A percentile compares a stretch with the other conserved stretches of the same genome.
phyloP scores from a whole-genome alignment of 30 jellyfish, hydroid and myxozoan genomes.

The Catostylus mosaicus region DNA sequence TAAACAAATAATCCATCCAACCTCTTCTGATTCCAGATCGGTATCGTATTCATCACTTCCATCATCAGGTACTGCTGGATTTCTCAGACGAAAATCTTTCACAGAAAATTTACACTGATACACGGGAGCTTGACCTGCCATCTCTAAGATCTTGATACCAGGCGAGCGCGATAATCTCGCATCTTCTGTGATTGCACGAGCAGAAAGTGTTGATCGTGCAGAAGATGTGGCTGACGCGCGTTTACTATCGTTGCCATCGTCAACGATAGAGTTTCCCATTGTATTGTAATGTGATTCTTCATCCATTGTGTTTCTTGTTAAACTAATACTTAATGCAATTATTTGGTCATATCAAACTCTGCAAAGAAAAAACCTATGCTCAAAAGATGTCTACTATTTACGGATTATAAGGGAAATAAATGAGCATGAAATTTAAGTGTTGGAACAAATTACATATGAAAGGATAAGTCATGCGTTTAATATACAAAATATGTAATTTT shows the following conservation, averaged over 20 bases:
- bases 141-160: conserved; percentile 53
- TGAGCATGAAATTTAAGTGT: too few relatives aligned
- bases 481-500: too few relatives aligned
- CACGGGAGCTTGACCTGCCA: conserved; percentile 45
- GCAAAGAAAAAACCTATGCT: background rate
- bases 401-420: too few relatives aligned
- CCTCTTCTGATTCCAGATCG: conserved; percentile 63
- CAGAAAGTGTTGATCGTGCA: conserved; percentile 27
- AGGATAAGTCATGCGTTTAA: too few relatives aligned
- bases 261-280: background rate
- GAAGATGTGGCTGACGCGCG: conserved; percentile 18
- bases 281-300: conserved; percentile 16
- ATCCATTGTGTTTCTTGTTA: conserved; percentile 21
- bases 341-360: background rate
- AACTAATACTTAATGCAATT: background rate
- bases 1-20: background rate
- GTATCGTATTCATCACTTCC: conserved; percentile 68
- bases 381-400: background rate
- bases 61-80: conserved; percentile 38
- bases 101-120: conserved; percentile 42
- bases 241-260: background rate
- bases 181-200: conserved; percentile 6
- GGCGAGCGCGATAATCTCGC: conserved; percentile 52
- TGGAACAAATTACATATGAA: too few relatives aligned
- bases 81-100: conserved; percentile 38